Evolutionary conservation across 2,888 invertebrate genomes (phyloP), one percentile per base, ranked within the genome.

Genomic region (Stenichneumon culpator): DNA sequence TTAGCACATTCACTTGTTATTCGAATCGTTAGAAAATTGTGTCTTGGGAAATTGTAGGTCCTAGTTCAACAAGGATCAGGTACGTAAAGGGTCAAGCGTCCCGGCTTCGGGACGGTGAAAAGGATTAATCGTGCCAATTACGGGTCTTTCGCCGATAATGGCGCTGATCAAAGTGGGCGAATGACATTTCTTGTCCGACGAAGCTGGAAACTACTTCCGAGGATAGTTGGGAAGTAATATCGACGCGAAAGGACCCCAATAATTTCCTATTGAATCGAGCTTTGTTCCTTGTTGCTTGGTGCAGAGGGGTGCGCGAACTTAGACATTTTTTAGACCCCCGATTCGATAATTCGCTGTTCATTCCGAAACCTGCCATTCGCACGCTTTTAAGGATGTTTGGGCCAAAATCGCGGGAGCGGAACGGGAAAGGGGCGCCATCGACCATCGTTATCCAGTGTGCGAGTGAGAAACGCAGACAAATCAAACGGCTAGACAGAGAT

Each of bases 361-460:
- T 75, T 72, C 47, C 32, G 39, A 73, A 78, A 82, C 82, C 82
- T 82, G 82, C 50, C 36, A 47, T 54, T 78, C 78, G 19, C 60
- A 44, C 44, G 44, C 14, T 44, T 44, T 44, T 44, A 44, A 44
- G n/a, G n/a, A n/a, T n/a, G n/a, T n/a, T n/a, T n/a, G n/a, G n/a
- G n/a, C n/a, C n/a, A n/a, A n/a, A n/a, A n/a, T n/a, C n/a, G n/a
- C n/a, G n/a, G n/a, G n/a, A n/a, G n/a, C n/a, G n/a, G n/a, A n/a
- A n/a, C n/a, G n/a, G n/a, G n/a, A n/a, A n/a, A n/a, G n/a, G n/a
- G n/a, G n/a, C n/a, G n/a, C n/a, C n/a, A n/a, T n/a, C n/a, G n/a
- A n/a, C n/a, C n/a, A n/a, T n/a, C n/a, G n/a, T n/a, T n/a, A n/a
- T n/a, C n/a, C n/a, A n/a, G n/a, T n/a, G n/a, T n/a, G n/a, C n/a